Evolutionary conservation across 2,113 vertebrate genomes (phyloP), one percentile per base, ranked within the genome.

Genomic region (Australoheros scitulus): DNA sequence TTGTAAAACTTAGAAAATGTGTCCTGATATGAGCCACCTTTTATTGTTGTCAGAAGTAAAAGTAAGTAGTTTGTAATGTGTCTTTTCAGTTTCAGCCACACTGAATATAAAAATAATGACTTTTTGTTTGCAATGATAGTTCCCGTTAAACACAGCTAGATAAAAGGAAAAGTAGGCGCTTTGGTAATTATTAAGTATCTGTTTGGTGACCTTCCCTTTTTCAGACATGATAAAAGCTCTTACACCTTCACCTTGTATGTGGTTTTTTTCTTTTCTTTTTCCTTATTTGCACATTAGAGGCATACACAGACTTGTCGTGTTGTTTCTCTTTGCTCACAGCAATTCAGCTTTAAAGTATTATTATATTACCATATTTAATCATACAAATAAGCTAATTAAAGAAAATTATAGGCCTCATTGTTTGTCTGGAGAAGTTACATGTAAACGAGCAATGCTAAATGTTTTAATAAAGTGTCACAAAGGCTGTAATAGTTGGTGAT

Each of bases 121-220:
- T 75, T 56, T 84, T 6, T 43, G 50, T 83, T 89, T 70, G 22
- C 58, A 18, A 7, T 52, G 47, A 52, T 52, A 52, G 47, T 55
- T 55, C 18, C 52, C 7, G 26, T 55, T 72, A 56, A 80, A 2
- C 50, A 22, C 75, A 32, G 77, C 63, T n/a, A 74, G 72, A 89
- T 85, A 17, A 86, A 93, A 92, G 80, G 65, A 64, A 64, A 80
- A 76, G 20, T 80, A 64, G 64, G 15, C 32, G 64, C 34, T 80
- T 74, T 76, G 63, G 57, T 75, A 80, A 85, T 89, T 87, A 84
- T 64, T 76, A 65, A 29, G n/a, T 75, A 29, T 78, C 61, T 26
- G 41, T 61, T 32, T 24, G 50, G 6, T 34, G 61, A 72, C 47
- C 61, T 38, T 63, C 72, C 26, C 63, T 77, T 84, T 79, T 47